These are phyloP conservation scores for Callocephalon fimbriatum DNA, from an alignment of 2,113 vertebrate species.

Conservation along the genomic window DNA sequence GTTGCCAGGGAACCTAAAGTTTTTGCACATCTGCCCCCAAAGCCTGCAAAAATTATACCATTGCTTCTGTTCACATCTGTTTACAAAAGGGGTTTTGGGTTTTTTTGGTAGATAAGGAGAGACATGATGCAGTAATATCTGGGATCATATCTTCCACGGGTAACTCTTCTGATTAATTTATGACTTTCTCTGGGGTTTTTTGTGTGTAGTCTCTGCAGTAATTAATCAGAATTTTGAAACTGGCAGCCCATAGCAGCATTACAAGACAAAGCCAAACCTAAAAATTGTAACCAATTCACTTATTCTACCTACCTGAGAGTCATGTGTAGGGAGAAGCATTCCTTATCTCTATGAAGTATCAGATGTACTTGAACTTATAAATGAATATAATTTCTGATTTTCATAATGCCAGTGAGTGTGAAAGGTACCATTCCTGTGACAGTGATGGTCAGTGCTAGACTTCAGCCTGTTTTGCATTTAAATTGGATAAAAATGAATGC, in stretches of 20 bases:
- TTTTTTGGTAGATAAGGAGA: too few species aligned
- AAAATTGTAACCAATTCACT: neutral
- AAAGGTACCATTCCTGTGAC: neutral
- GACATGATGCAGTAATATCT: too few species aligned
- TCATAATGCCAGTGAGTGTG: neutral
- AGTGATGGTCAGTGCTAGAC: neutral
- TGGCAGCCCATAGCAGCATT: neutral
- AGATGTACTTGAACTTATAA: neutral
- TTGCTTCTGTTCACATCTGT: too few species aligned
- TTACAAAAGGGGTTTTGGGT: too few species aligned
- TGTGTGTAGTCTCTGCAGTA: neutral
- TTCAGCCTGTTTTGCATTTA: neutral
- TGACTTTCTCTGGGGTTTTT: neutral
- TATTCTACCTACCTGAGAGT: neutral
- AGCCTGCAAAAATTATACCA: too few species aligned
- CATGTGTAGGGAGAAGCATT: neutral
- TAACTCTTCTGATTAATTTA: constrained; percentile 51
- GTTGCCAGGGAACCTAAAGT: too few species aligned
- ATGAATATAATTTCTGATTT: neutral
- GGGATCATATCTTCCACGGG: neutral
- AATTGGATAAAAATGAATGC: neutral
- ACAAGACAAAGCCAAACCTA: constrained; percentile 1
- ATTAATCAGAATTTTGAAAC: constrained; percentile 47
- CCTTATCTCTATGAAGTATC: neutral
- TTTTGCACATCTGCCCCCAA: too few species aligned